A percentile compares a stretch with the other conserved stretches of the same genome.
Conservation (phyloP, 2,113 vertebrate species). For the Menidia beryllina region DNA sequence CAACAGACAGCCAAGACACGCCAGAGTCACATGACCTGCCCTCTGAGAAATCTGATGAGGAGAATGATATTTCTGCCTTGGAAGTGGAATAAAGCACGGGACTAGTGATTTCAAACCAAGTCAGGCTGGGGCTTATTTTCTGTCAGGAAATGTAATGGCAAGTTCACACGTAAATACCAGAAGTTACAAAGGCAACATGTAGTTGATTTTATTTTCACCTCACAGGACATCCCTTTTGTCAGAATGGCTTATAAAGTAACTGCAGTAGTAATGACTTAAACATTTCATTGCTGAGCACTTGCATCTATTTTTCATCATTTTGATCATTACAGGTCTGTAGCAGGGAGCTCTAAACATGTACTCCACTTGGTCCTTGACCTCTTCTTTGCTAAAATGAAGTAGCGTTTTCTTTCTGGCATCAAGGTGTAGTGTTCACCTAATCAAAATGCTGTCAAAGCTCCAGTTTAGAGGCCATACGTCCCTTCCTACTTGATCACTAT, state of each 20-base stretch:
- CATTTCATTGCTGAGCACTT: slow-evolving; percentile 9
- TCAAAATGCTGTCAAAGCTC: not conserved
- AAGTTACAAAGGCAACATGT: slow-evolving; percentile 21
- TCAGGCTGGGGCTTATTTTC: slow-evolving; percentile 25
- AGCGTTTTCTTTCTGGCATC: too few relatives aligned
- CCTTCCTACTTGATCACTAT: not conserved
- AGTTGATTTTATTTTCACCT: slow-evolving; percentile 34
- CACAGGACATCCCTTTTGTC: slow-evolving; percentile 42
- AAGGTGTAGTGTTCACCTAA: too few relatives aligned
- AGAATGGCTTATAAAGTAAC: slow-evolving; percentile 54
- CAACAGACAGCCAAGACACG: slow-evolving; percentile 68
- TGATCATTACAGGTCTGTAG: slow-evolving; percentile 19
- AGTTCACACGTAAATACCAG: slow-evolving; percentile 37
- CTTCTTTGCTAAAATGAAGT: too few relatives aligned
- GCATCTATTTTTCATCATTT: slow-evolving; percentile 14
- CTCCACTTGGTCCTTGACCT: too few relatives aligned
- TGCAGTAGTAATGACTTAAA: slow-evolving; percentile 32
- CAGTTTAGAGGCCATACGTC: not conserved
- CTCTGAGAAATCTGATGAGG: slow-evolving; percentile 74
- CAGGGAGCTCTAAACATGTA: not conserved
- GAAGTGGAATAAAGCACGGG: slow-evolving; percentile 85
- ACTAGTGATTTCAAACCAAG: slow-evolving; percentile 19
- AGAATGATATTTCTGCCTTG: slow-evolving; percentile 86
- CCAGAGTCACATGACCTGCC: slow-evolving; percentile 66
- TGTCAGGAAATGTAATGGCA: slow-evolving; percentile 11